Evolutionary conservation across 2,113 vertebrate species (phyloP), one percentile per base, ranked within the genome.

Genomic region (Phrynocephalus versicolor): DNA sequence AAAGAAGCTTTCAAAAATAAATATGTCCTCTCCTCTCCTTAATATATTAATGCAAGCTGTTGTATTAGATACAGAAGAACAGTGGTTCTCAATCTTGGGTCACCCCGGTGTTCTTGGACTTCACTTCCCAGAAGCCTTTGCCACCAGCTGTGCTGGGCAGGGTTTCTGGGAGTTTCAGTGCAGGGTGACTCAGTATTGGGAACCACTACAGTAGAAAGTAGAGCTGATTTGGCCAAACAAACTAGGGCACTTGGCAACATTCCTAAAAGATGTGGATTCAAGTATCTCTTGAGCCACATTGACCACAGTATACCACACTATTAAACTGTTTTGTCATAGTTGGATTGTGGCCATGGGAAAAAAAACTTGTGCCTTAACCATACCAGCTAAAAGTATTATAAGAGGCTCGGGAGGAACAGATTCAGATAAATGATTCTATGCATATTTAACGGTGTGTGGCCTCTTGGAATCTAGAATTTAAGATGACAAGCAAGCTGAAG

Each of bases 321-420:
- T 13, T 33, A 18, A 80, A 1, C 27, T 35, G 10, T 21, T 60
- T 39, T 12, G 73, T 27, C 41, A 14, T 23, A 33, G 64, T 30
- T 64, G n/a, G 14, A 72, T 6, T 70, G 33, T 65, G 60, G 15
- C 39, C 69, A 35, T 73, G 39, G 62, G 10, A 51, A 51, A 51
- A 51, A 51, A 85, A 80, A 39, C 78, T 72, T 85, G 33, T 71
- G 27, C 76, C 77, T 86, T 86, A 73, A 45, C 73, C 30, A 57
- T 30, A 62, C 58, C 51, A 45, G 67, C 30, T 37, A 39, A 65
- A 86, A 51, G 57, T 0, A 3, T 35, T 57, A 13, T 39, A 69
- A 70, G 41, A n/a, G 35, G 33, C 3, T 35, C 64, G 30, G 35
- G 62, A 75, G 70, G 18, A 74, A 73, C 37, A 62, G 45, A 45